phyloP scores from a whole-genome alignment of 2,113 vertebrate genomes.

The Potamarius usumacintae region DNA sequence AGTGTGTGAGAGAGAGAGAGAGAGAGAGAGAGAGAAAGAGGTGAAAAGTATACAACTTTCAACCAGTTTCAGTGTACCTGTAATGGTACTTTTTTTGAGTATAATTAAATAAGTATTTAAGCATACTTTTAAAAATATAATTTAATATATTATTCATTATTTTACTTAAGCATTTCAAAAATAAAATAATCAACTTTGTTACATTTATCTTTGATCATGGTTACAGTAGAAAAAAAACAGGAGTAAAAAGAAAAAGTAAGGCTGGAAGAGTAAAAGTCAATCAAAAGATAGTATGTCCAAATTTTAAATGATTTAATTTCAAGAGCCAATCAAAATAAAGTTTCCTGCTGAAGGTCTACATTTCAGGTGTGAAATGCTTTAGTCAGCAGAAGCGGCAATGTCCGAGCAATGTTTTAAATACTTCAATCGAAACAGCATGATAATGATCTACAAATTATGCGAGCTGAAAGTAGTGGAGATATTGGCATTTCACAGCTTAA shows the following conservation, averaged over 20 bases:
- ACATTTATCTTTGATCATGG: not conserved
- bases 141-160: not conserved
- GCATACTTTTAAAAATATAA: not conserved
- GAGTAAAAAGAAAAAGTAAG: too few species aligned
- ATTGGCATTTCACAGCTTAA: not conserved
- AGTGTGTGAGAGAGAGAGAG: constrained; percentile 8
- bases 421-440: not conserved
- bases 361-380: too few species aligned
- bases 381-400: too few species aligned
- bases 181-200: not conserved
- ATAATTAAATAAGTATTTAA: not conserved
- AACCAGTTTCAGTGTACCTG: not conserved
- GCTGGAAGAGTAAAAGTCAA: not conserved
- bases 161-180: not conserved
- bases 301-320: not conserved
- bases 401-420: too few species aligned
- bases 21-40: not conserved
- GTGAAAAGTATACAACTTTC: not conserved
- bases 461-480: not conserved
- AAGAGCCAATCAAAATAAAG: not conserved
- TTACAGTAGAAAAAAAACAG: not conserved
- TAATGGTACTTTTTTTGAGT: not conserved
- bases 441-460: not conserved
- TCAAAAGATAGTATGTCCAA: not conserved
- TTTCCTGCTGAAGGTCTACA: too few species aligned